Evolutionary conservation across 2,113 vertebrate species (phyloP).

Genomic region (Strigops habroptila): DNA sequence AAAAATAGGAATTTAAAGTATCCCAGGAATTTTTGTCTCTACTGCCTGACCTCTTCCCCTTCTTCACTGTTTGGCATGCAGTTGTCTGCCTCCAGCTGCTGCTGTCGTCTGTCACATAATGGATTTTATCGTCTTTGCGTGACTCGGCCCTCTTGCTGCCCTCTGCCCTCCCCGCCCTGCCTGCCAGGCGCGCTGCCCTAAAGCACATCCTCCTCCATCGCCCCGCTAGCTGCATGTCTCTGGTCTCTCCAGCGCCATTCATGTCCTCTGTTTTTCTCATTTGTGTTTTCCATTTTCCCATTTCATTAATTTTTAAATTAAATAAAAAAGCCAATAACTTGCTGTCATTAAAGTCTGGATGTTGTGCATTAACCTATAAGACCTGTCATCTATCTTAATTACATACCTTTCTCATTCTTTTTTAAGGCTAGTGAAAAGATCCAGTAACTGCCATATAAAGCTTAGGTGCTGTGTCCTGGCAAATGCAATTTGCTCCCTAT

Average conservation of each 20-base stretch:
- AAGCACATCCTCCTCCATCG: fast-evolving
- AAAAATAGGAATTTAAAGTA: neutral
- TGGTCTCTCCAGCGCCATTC: neutral
- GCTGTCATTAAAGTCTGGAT: neutral
- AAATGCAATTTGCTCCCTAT: neutral
- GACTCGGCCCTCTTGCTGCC: neutral
- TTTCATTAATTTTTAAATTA: conserved; percentile 27
- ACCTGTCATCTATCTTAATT: neutral
- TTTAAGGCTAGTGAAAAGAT: neutral
- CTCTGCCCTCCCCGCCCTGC: neutral
- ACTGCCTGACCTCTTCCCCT: neutral
- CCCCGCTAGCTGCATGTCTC: neutral
- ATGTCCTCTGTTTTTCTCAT: neutral
- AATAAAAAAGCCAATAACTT: neutral
- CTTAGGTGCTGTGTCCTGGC: neutral
- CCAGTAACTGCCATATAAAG: neutral
- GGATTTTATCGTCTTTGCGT: neutral
- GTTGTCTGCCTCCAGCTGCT: neutral
- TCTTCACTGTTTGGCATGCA: neutral
- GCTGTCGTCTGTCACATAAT: neutral
- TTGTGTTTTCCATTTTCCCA: neutral
- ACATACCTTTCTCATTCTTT: neutral
- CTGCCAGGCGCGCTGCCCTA: fast-evolving
- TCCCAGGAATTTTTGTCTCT: neutral
- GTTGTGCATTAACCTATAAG: neutral